Conservation (phyloP, 1,140 invertebrate genomes). For the Aphelenchoides fujianensis region DNA sequence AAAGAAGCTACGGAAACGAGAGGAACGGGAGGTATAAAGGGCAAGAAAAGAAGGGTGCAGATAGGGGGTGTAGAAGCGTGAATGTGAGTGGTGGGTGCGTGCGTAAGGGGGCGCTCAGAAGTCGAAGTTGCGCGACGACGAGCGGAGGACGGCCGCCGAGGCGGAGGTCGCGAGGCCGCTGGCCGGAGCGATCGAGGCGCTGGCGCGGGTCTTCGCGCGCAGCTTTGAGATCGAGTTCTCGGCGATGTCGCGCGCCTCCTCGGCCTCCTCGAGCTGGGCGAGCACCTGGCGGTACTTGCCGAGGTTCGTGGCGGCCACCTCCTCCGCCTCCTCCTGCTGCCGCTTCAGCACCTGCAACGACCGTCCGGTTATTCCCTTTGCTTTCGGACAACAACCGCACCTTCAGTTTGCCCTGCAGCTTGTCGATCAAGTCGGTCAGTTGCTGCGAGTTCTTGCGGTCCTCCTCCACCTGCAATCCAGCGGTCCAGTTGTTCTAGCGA, state of each 20-base stretch:
- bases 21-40: no score
- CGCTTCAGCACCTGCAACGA: conserved; percentile 81
- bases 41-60: no score
- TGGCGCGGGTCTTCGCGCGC: conserved; percentile 88
- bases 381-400: no score
- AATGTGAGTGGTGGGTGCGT: no score
- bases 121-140: conserved; percentile 35
- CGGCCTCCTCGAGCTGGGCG: conserved; percentile 92
- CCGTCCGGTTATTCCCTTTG: no score
- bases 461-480: conserved; percentile 52
- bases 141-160: conserved; percentile 49
- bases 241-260: conserved; percentile 92
- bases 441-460: conserved; percentile 62
- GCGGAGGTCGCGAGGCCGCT: conserved; percentile 49
- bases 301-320: conserved; percentile 94
- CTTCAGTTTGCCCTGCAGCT: conserved; percentile 98
- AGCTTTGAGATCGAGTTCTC: conserved; percentile 96
- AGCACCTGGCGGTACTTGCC: conserved; percentile 99
- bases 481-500: no score
- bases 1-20: no score
- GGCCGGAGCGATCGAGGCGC: conserved; percentile 68
- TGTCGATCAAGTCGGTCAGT: conserved; percentile 82
- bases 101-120: not conserved
- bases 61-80: no score
- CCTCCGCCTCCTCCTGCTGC: conserved; percentile 92